phyloP scores from a whole-genome alignment of 2,113 vertebrate genomes.

The Hyla sarda region DNA sequence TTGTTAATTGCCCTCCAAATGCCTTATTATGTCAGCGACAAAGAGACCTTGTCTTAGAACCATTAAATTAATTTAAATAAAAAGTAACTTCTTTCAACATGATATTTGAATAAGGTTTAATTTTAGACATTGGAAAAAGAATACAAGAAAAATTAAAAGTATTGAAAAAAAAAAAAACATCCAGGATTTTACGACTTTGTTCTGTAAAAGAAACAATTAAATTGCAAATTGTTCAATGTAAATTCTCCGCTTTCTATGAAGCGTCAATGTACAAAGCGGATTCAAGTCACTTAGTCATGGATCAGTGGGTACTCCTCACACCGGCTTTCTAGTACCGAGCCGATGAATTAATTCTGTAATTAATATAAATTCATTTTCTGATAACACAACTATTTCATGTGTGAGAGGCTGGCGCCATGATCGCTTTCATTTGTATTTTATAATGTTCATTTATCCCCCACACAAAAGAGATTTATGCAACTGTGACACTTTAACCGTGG shows the following conservation, averaged over 20 bases:
- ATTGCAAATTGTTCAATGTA: slow-evolving; percentile 49
- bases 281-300: slow-evolving; percentile 50
- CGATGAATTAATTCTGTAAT: slow-evolving; percentile 48
- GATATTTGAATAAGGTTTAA: slow-evolving; percentile 12
- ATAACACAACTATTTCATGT: slow-evolving; percentile 51
- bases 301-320: slow-evolving; percentile 26
- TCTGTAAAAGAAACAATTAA: slow-evolving; percentile 50
- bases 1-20: slow-evolving; percentile 6
- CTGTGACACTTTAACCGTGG: slow-evolving; percentile 32
- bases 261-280: slow-evolving; percentile 36
- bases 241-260: slow-evolving; percentile 26
- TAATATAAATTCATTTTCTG: slow-evolving; percentile 56
- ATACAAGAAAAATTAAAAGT: not conserved
- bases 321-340: slow-evolving; percentile 25
- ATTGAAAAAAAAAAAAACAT: slow-evolving; percentile 27
- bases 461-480: slow-evolving; percentile 51
- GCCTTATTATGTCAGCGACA: not conserved
- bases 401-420: slow-evolving; percentile 16
- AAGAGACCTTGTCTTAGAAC: not conserved
- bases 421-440: slow-evolving; percentile 28
- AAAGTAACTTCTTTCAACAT: not conserved
- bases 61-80: not conserved
- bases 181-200: slow-evolving; percentile 44
- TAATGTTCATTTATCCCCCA: slow-evolving; percentile 40
- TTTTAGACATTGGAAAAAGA: not conserved